A percentile compares a stretch with the other conserved stretches of the same genome.
Conservation (phyloP, 2,113 vertebrate genomes). For the Anhinga anhinga region DNA sequence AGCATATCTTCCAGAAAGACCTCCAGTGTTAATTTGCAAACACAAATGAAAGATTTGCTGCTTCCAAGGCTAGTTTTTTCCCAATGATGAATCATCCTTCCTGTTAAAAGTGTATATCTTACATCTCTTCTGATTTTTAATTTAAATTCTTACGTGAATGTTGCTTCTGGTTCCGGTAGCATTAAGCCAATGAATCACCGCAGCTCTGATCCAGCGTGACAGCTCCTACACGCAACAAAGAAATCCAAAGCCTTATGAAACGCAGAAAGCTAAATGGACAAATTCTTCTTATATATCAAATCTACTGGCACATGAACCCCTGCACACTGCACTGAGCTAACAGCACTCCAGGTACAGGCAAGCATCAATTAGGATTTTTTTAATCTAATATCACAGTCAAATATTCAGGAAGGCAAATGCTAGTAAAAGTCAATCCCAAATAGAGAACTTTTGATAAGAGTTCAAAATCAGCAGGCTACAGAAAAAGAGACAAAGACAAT, state of each 20-base stretch:
- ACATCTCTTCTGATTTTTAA: not conserved
- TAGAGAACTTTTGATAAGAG: not conserved
- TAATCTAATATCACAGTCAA: not conserved
- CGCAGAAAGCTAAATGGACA: not conserved
- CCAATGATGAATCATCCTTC: not conserved
- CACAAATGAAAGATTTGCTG: not conserved
- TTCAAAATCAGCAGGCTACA: not conserved
- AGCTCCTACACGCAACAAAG: not conserved
- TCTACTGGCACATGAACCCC: not conserved
- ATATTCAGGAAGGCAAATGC: not conserved
- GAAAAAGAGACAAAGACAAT: not conserved
- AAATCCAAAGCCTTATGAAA: not conserved
- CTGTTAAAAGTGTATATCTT: not conserved
- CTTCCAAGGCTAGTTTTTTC: not conserved
- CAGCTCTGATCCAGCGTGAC: not conserved
- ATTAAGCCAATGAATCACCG: conserved; percentile 1
- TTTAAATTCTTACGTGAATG: not conserved
- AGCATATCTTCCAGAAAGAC: not conserved
- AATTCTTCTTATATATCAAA: not conserved
- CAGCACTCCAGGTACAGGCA: not conserved
- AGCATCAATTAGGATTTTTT: not conserved
- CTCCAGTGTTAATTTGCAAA: not conserved
- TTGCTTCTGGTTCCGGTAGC: not conserved
- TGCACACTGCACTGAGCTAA: not conserved
- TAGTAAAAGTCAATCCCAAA: not conserved